Conservation (phyloP, 2,888 invertebrate species). For the Merodon equestris region DNA sequence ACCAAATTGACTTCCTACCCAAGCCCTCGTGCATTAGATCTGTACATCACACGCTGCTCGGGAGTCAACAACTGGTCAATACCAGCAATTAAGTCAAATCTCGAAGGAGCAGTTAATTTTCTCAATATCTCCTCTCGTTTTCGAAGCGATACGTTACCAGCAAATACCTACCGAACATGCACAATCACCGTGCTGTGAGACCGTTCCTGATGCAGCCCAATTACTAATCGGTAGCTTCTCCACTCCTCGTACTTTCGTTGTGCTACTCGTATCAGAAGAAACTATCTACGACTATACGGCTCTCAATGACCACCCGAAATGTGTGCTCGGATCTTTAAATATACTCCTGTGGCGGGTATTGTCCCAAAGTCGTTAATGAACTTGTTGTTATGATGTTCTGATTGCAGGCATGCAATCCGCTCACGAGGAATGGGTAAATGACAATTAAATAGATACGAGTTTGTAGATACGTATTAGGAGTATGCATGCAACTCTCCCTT, state of each 20-base stretch:
- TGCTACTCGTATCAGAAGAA: slow-evolving; percentile 47
- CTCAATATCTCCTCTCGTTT: slow-evolving; percentile 58
- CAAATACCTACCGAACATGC: slow-evolving; percentile 30
- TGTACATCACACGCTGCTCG: neutral
- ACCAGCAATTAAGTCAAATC: slow-evolving; percentile 63
- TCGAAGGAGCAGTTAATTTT: slow-evolving; percentile 66
- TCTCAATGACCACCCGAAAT: slow-evolving; percentile 41
- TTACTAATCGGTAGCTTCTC: slow-evolving; percentile 62
- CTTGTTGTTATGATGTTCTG: slow-evolving; percentile 67
- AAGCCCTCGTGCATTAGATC: slow-evolving; percentile 6
- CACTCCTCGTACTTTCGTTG: slow-evolving; percentile 16
- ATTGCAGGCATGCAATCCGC: slow-evolving; percentile 45
- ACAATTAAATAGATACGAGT: slow-evolving; percentile 65
- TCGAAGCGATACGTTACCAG: slow-evolving; percentile 52
- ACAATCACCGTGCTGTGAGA: slow-evolving; percentile 40
- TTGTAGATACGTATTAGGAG: neutral
- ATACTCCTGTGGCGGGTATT: slow-evolving; percentile 60
- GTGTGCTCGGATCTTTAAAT: slow-evolving; percentile 60
- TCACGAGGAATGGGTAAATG: slow-evolving; percentile 55
- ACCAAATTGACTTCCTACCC: slow-evolving; percentile 4
- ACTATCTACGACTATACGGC: slow-evolving; percentile 42
- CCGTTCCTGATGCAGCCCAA: slow-evolving; percentile 53
- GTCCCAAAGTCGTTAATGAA: slow-evolving; percentile 63
- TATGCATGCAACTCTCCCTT: neutral
- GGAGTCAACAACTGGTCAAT: slow-evolving; percentile 59